Conservation (phyloP, 2,113 vertebrate genomes). For the Serinus canaria region DNA sequence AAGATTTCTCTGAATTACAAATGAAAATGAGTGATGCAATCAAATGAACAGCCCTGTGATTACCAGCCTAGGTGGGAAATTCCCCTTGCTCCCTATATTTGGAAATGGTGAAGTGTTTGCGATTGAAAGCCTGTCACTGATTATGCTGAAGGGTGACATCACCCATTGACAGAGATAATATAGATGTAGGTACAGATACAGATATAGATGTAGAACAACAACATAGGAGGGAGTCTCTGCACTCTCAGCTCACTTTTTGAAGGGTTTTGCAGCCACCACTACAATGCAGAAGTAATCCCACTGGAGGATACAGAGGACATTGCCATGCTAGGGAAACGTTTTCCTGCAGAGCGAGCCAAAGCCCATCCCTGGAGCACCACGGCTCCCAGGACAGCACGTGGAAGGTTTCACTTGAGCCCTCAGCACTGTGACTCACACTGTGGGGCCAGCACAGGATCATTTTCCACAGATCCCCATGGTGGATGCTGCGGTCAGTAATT, state of each 20-base stretch:
- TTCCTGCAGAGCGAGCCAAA: not conserved
- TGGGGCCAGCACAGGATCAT: not conserved
- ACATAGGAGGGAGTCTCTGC: not conserved
- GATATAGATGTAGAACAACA: not conserved
- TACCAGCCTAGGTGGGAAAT: not conserved
- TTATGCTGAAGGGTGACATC: not conserved
- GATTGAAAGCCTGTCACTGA: not conserved
- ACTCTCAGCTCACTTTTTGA: not conserved
- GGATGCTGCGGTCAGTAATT: not conserved
- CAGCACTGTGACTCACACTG: not conserved
- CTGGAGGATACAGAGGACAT: not conserved
- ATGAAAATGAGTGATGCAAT: not conserved
- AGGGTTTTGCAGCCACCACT: not conserved
- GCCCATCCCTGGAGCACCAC: not conserved
- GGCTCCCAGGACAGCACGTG: rapidly evolving
- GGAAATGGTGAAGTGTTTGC: not conserved
- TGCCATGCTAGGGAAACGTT: not conserved
- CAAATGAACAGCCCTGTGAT: not conserved
- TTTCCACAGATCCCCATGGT: not conserved
- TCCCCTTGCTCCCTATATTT: not conserved
- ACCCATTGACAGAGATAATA: not conserved
- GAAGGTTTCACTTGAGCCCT: not conserved
- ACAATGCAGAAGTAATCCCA: not conserved
- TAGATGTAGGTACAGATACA: not conserved
- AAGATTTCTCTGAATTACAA: not conserved